Evolutionary conservation across 2,797 vertebrate species (phyloP).

Genomic region (Chelon labrosus): DNA sequence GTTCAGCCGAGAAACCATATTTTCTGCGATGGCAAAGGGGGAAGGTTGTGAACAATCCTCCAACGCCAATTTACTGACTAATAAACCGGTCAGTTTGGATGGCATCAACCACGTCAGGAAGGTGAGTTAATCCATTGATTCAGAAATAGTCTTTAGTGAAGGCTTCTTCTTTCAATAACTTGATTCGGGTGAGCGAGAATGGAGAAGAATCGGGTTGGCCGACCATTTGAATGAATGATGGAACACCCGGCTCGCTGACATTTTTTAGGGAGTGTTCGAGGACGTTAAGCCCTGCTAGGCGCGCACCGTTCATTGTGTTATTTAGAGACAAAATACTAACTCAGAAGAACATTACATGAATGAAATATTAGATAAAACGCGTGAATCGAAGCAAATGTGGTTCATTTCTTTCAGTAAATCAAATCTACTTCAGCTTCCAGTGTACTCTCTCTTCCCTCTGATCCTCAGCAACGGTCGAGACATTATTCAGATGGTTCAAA

Average conservation of each 20-base stretch:
- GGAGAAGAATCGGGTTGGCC: fast-evolving
- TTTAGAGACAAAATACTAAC: not conserved
- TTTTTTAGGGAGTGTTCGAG: slow-evolving; percentile 8
- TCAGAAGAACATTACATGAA: not conserved
- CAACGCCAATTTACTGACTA: slow-evolving; percentile 80
- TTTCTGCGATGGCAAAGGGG: slow-evolving; percentile 83
- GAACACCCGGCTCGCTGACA: slow-evolving; percentile 9
- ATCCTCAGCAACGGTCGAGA: not conserved
- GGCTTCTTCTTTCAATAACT: not conserved
- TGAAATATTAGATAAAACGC: not conserved
- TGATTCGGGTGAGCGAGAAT: no score
- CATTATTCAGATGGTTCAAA: not conserved
- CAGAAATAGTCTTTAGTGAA: not conserved
- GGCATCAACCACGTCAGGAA: slow-evolving; percentile 59
- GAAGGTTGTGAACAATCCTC: slow-evolving; percentile 84
- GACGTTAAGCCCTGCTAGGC: not conserved
- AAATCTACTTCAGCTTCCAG: not conserved
- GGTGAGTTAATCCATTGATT: slow-evolving; percentile 63
- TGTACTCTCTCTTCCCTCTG: not conserved
- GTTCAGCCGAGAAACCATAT: not conserved
- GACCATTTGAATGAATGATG: slow-evolving; percentile 36
- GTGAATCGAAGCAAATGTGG: fast-evolving
- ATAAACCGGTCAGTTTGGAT: slow-evolving; percentile 62
- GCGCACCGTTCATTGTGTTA: not conserved
- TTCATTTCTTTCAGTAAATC: not conserved